Evolutionary conservation across 2,888 invertebrate species (phyloP), one percentile per base, ranked within the genome.

Genomic region (Drosophila limbata): DNA sequence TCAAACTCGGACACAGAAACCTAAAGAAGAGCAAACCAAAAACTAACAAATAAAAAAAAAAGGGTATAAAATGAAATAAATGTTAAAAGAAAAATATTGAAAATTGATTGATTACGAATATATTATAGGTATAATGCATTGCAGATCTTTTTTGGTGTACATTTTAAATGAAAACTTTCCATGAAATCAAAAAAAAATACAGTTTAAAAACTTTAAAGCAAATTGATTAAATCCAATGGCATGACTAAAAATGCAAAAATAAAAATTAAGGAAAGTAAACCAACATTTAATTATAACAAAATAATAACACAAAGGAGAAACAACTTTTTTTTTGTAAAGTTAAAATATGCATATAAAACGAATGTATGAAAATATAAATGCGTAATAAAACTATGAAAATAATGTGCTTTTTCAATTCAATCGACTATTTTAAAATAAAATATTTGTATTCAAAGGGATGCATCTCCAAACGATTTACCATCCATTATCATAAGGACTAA

Each of bases 141-240:
- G 84, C 74, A 70, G 73, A 70, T 78, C 81, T 87, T 87, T 72
- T 83, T 86, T 76, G 81, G 81, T 89, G 82, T 84, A 79, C 64
- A 73, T 87, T 84, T 81, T 79, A 72, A 85, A 81, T 51, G 47
- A 70, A 59, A 69, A 66, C 66, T 71, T 73, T 76, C 69, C 75
- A 57, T 55, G 63, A 71, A 42, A 42, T 19, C 13, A 42, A 42
- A 42, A 69, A 53, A 57, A 59, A 69, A 48, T 45, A 53, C 35
- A 61, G 72, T 73, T 79, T 85, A 59, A 65, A 88, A 79, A 70
- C 72, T 67, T 33, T 44, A 57, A 66, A 63, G 45, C 42, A 70
- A 69, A 60, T 67, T 37, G 53, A 85, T 80, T 21, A 65, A 81
- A 86, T 89, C 69, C 73, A 72, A 35, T 17, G 69, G 78, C 89